A percentile compares a stretch with the other conserved stretches of the same genome.
Conservation (phyloP, 2,113 vertebrate species). For the Poicephalus gulielmi region DNA sequence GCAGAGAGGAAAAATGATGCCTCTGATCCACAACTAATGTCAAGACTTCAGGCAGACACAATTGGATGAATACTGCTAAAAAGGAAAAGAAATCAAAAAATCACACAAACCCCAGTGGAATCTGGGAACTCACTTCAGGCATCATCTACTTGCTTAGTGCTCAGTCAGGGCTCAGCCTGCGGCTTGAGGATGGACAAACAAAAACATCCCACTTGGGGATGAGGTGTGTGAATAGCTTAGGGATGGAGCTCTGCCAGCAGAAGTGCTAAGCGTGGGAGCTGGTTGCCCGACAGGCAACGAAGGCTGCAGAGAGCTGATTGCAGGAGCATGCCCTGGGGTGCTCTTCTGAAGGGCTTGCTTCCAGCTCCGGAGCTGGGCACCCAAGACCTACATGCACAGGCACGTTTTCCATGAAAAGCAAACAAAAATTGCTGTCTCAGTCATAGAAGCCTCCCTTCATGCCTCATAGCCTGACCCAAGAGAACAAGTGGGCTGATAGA, state of each 20-base stretch:
- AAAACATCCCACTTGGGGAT: rapidly evolving
- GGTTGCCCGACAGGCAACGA: rapidly evolving
- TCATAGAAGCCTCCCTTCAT: rapidly evolving
- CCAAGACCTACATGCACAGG: rapidly evolving
- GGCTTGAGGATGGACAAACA: neutral
- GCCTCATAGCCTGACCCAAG: neutral
- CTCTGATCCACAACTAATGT: neutral
- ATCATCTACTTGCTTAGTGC: rapidly evolving
- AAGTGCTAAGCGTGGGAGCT: rapidly evolving
- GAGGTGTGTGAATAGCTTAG: rapidly evolving
- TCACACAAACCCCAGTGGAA: neutral
- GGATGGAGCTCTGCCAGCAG: neutral
- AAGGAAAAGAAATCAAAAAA: neutral
- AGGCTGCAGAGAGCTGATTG: neutral
- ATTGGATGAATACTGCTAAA: neutral
- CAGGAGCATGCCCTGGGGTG: rapidly evolving
- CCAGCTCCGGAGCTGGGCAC: neutral
- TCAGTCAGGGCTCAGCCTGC: neutral
- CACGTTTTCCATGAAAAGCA: neutral
- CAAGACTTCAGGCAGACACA: neutral
- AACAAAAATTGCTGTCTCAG: neutral
- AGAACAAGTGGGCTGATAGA: rapidly evolving
- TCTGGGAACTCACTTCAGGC: neutral
- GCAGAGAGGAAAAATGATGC: neutral
- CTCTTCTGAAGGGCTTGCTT: neutral